Percentiles rank a stretch among this genome's conserved stretches.
Evolutionary conservation across 2,797 vertebrate genomes (phyloP).

Genomic region (Cirrhinus molitorella): DNA sequence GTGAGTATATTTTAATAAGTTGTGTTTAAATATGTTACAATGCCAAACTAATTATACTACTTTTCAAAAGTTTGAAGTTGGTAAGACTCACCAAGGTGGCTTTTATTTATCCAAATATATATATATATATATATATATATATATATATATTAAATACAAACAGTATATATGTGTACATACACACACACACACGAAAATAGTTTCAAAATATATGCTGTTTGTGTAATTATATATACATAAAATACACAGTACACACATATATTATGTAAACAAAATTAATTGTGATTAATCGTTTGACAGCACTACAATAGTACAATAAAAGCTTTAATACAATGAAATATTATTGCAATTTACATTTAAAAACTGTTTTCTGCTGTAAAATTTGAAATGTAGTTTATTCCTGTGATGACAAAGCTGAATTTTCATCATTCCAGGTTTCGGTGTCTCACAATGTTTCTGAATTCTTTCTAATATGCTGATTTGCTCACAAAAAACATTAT

Average conservation of each 20-base stretch:
- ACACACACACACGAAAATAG: too few relatives aligned
- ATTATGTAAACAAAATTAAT: too few relatives aligned
- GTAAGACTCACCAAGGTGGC: background rate
- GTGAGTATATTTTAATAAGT: constrained; percentile 76
- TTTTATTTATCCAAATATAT: too few relatives aligned
- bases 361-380: background rate
- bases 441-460: background rate
- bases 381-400: background rate
- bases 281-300: too few relatives aligned
- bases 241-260: too few relatives aligned
- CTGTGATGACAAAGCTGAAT: background rate
- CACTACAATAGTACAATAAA: too few relatives aligned
- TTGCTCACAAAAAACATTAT: background rate
- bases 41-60: background rate
- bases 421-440: too few relatives aligned
- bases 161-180: too few relatives aligned
- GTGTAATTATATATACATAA: too few relatives aligned
- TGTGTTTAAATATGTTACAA: background rate
- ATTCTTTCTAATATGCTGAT: background rate
- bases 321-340: background rate
- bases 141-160: too few relatives aligned
- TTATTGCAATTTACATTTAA: background rate
- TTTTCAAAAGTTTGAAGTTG: background rate
- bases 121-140: too few relatives aligned
- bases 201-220: too few relatives aligned